Evolutionary conservation across 1,140 invertebrate genomes (phyloP), one percentile per base, ranked within the genome.

Genomic region (Himalopsyche phryganea): DNA sequence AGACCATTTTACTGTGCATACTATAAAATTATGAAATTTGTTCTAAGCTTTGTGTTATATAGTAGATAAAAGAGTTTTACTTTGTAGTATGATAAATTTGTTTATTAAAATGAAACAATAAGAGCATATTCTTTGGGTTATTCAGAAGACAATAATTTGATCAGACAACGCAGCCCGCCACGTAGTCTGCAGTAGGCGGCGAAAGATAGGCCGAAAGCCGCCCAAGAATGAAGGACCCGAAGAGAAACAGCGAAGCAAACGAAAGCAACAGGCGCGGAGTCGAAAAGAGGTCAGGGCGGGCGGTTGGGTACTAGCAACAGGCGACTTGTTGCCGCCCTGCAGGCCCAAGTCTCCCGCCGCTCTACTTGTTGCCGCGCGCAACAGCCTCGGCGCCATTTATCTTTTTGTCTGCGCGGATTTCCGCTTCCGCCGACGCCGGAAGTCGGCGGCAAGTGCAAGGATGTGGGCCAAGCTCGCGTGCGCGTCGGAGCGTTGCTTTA

Each of bases 341-440:
- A 28, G 23, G 23, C 2, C 33, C 33, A 35, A 6, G 40, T n/a
- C 52, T 15, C 15, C 15, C 11, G 20, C n/a, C n/a, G 17, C 57
- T 50, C 33, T 33, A 63, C 61, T 63, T 63, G 61, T 63, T 63
- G 61, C 61, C 48, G 52, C 36, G 56, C 46, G 56, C 61, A 58
- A 61, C 60, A 57, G 50, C 48, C 50, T 17, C 6, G 49, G 35
- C 50, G 23, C 42, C 58, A 55, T 60, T 50, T 50, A 52, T 61
- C 53, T 61, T 51, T 51, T 48, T n/a, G n/a, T n/a, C n/a, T n/a
- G n/a, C n/a, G n/a, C 13, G 58, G 52, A 53, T 61, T 62, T 62
- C 54, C 60, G 33, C 19, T 62, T 58, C 36, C 38, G 32, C 40
- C n/a, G 48, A 41, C 38, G 15, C 20, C 1, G 14, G 17, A 13